Evolutionary conservation across 1,140 invertebrate genomes (phyloP).

Genomic region (Sweltsa coloradensis): DNA sequence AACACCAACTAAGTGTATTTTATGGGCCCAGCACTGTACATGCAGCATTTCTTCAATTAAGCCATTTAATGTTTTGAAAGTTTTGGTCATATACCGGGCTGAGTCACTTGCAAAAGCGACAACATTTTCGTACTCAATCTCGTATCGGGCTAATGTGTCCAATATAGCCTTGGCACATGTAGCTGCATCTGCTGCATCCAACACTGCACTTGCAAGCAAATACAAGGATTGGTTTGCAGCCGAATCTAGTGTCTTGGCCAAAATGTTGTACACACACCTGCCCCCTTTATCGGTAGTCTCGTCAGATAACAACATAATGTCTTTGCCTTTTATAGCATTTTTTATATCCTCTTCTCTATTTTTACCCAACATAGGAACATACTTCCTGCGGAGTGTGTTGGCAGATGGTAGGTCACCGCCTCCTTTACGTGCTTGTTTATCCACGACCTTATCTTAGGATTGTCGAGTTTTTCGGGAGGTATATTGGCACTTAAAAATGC

Average conservation of each 20-base stretch:
- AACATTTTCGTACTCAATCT: too few relatives aligned
- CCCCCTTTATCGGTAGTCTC: neutral
- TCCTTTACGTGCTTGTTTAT: neutral
- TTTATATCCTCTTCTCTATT: neutral
- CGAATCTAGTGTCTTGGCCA: neutral
- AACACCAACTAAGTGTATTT: too few relatives aligned
- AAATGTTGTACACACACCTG: neutral
- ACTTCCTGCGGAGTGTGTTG: neutral
- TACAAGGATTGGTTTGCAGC: neutral
- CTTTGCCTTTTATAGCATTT: neutral
- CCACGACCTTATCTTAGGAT: neutral
- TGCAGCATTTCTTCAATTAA: too few relatives aligned
- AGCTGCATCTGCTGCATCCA: too few relatives aligned
- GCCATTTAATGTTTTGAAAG: too few relatives aligned
- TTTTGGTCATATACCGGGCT: too few relatives aligned
- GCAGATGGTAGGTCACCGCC: slow-evolving; percentile 1
- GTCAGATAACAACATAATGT: neutral
- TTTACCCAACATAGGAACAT: neutral
- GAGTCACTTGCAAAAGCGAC: too few relatives aligned
- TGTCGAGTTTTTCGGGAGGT: neutral
- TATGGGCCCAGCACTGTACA: too few relatives aligned
- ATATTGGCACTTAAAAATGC: neutral
- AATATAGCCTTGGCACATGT: too few relatives aligned
- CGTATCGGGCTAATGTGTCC: too few relatives aligned
- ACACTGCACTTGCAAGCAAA: neutral